Conservation (phyloP, 2,113 vertebrate species). For the Meriones unguiculatus region DNA sequence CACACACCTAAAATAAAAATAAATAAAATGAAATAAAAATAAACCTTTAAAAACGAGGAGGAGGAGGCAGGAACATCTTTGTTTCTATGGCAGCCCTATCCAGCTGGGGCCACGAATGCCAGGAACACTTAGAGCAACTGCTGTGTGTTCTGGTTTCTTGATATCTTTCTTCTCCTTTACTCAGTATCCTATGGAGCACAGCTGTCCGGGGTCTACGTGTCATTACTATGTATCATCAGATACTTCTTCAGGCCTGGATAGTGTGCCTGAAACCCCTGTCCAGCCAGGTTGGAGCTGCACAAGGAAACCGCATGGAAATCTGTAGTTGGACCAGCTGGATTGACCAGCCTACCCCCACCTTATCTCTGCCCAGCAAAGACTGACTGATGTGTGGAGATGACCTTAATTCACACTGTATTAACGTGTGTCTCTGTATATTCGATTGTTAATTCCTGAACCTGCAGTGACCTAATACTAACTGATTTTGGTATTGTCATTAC, state of each 20-base stretch:
- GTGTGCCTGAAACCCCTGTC: background rate
- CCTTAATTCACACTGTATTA: too few species aligned
- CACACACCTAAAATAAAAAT: background rate
- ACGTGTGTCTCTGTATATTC: too few species aligned
- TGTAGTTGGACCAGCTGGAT: background rate
- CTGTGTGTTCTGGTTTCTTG: background rate
- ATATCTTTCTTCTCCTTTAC: background rate
- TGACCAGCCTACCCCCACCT: background rate
- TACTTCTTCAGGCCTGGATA: background rate
- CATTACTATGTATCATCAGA: background rate
- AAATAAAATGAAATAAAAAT: background rate
- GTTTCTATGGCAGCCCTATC: background rate
- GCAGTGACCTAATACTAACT: too few species aligned
- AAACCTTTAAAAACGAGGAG: background rate
- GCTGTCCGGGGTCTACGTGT: background rate
- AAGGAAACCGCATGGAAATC: background rate
- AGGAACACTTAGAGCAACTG: background rate
- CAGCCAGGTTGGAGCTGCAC: background rate
- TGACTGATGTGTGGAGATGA: background rate
- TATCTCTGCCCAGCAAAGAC: background rate
- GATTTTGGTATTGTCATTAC: too few species aligned
- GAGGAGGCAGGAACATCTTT: background rate
- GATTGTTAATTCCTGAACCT: too few species aligned
- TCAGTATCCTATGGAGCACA: background rate
- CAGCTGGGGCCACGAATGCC: background rate